phyloP scores from a whole-genome alignment of 2,888 invertebrate genomes.

The Nudaria mundana region DNA sequence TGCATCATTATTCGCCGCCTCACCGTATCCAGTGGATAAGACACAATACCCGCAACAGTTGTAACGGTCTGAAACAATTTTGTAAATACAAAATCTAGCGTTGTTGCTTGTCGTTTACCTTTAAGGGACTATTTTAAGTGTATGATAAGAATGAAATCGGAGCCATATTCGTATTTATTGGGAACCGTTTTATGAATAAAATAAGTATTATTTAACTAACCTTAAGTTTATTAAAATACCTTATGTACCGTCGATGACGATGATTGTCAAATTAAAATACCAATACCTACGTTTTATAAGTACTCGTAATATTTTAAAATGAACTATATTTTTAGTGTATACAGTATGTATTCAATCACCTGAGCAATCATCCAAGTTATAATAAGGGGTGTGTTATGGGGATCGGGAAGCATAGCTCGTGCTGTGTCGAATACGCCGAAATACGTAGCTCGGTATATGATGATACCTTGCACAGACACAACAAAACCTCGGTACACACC shows the following conservation, averaged over 20 bases:
- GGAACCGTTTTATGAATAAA: too few species aligned
- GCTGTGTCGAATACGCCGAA: conserved; percentile 97
- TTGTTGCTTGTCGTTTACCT: too few species aligned
- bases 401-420: conserved; percentile 93
- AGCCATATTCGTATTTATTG: too few species aligned
- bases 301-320: background rate
- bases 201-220: too few species aligned
- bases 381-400: conserved; percentile 93
- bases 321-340: background rate
- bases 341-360: conserved; percentile 48
- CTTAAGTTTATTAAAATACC: too few species aligned
- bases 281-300: too few species aligned
- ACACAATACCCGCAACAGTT: conserved; percentile 92
- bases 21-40: conserved; percentile 97
- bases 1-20: conserved; percentile 99
- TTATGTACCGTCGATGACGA: too few species aligned
- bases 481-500: conserved; percentile 96
- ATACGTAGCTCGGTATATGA: conserved; percentile 97
- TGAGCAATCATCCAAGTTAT: conserved; percentile 96
- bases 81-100: too few species aligned
- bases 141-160: too few species aligned
- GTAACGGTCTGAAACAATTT: conserved; percentile 72
- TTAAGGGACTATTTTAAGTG: too few species aligned
- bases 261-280: too few species aligned
- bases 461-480: conserved; percentile 96